Evolutionary conservation across 1,140 invertebrate species (phyloP).

Genomic region (Polyergus mexicanus): DNA sequence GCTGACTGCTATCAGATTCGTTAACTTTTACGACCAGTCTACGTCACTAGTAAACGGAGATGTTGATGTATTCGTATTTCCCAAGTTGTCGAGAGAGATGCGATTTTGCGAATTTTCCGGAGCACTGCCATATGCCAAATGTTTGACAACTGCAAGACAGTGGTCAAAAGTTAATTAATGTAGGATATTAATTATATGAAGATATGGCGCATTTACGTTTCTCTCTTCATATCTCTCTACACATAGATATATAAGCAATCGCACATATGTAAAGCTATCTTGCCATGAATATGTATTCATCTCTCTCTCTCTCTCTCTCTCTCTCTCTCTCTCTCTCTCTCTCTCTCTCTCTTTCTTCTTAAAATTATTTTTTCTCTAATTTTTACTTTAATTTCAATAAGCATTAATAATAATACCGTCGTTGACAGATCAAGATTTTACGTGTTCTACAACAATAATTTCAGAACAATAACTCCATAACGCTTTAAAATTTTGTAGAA

Average conservation of each 20-base stretch:
- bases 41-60: conserved; percentile 59
- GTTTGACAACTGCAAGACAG: conserved; percentile 41
- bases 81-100: background rate
- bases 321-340: too few species aligned
- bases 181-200: conserved; percentile 29
- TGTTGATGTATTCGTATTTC: conserved; percentile 44
- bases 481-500: background rate
- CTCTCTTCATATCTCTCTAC: background rate
- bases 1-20: conserved; percentile 73
- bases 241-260: too few species aligned
- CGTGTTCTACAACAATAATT: too few species aligned
- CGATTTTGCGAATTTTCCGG: conserved; percentile 42
- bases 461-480: background rate
- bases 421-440: background rate
- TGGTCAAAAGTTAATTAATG: conserved; percentile 47
- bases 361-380: background rate
- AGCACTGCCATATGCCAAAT: conserved; percentile 24
- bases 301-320: too few species aligned
- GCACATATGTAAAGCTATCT: background rate
- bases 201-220: background rate
- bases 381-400: background rate
- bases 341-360: too few species aligned
- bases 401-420: background rate
- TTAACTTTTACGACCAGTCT: conserved; percentile 75
- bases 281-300: background rate